A percentile compares a stretch with the other conserved stretches of the same genome.
Evolutionary conservation across 2,888 invertebrate genomes (phyloP).

Genomic region (Nysson spinosus): DNA sequence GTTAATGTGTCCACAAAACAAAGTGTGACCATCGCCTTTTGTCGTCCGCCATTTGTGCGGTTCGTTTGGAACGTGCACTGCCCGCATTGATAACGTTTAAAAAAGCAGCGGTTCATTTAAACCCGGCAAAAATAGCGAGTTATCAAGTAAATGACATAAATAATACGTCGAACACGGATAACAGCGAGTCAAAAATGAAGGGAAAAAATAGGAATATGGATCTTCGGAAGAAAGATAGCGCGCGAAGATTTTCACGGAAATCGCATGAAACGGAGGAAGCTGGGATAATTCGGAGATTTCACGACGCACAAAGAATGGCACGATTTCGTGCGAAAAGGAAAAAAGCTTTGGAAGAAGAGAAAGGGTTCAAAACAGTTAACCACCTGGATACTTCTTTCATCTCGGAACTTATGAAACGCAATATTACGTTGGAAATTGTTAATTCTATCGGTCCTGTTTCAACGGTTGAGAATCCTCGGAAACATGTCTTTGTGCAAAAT

Average conservation of each 20-base stretch:
- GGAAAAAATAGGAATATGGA: no score
- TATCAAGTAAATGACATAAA: slow-evolving; percentile 1
- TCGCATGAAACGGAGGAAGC: slow-evolving; percentile 66
- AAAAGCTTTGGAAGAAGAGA: slow-evolving; percentile 62
- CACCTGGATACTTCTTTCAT: slow-evolving; percentile 5
- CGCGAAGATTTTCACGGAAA: slow-evolving; percentile 41
- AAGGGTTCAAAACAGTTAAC: slow-evolving; percentile 41
- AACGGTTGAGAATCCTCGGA: neutral
- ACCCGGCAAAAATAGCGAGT: no score
- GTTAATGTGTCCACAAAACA: no score
- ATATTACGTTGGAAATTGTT: slow-evolving; percentile 13
- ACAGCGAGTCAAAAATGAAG: neutral
- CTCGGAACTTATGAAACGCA: slow-evolving; percentile 13
- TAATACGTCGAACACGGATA: neutral
- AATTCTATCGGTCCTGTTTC: neutral
- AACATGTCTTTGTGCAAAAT: neutral
- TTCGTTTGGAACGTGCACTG: no score
- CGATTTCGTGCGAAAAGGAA: slow-evolving; percentile 63
- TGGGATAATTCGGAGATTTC: slow-evolving; percentile 62
- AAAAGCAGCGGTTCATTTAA: neutral
- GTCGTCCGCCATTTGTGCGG: no score
- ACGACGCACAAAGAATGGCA: slow-evolving; percentile 70
- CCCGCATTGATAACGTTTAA: neutral
- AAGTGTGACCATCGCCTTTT: no score
- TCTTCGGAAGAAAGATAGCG: slow-evolving; percentile 22